Evolutionary conservation across 2,888 invertebrate species (phyloP).

Genomic region (Cephus rjabovi): DNA sequence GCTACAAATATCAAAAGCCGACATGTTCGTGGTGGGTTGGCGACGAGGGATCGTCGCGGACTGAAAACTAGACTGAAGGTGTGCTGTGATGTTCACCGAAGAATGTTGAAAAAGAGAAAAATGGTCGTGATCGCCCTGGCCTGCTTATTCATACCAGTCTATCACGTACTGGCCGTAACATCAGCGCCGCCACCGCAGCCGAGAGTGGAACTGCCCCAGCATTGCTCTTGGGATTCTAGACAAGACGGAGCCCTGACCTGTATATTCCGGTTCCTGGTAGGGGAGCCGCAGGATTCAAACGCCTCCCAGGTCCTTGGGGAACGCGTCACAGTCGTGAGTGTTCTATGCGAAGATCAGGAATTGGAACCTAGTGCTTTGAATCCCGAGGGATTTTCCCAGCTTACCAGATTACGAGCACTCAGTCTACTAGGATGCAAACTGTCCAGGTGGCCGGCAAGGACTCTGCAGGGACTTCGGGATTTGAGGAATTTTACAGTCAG

Average conservation of each 20-base stretch:
- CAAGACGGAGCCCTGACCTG: conserved; percentile 68
- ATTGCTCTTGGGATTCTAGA: conserved; percentile 77
- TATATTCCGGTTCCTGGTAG: conserved; percentile 68
- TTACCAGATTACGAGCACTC: conserved; percentile 83
- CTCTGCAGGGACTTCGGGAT: conserved; percentile 83
- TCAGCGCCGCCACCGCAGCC: conserved; percentile 67
- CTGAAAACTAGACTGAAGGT: too few relatives aligned
- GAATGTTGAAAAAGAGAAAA: conserved; percentile 10
- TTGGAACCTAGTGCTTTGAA: conserved; percentile 5
- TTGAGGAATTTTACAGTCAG: conserved; percentile 84
- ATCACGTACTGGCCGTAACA: conserved; percentile 59
- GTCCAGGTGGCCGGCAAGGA: conserved; percentile 83
- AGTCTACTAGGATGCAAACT: conserved; percentile 89
- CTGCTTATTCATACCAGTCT: conserved; percentile 22
- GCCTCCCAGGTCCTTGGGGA: conserved; percentile 87
- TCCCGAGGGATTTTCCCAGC: conserved; percentile 77
- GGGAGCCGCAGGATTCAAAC: conserved; percentile 72
- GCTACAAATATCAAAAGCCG: conserved; percentile 16
- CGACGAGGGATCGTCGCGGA: neutral
- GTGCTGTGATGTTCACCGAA: conserved; percentile 1
- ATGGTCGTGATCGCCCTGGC: conserved; percentile 11
- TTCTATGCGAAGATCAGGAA: conserved; percentile 28
- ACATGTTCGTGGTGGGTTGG: neutral
- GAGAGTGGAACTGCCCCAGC: conserved; percentile 85
- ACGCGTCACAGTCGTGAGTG: conserved; percentile 56